Evolutionary conservation across 2,113 vertebrate species (phyloP).

Genomic region (Paramisgurnus dabryanus): DNA sequence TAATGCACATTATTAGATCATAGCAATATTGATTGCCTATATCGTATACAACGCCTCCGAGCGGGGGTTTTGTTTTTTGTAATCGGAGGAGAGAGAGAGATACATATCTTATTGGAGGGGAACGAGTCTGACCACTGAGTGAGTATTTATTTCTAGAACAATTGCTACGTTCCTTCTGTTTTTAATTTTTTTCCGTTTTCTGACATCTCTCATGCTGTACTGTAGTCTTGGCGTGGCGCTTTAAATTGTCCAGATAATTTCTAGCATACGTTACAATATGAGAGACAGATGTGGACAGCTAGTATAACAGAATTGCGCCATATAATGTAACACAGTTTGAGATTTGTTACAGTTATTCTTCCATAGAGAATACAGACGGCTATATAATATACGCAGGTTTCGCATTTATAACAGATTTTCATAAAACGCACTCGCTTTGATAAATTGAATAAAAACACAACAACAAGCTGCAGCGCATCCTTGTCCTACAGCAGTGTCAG

Average conservation of each 20-base stretch:
- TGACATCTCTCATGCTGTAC: slow-evolving; percentile 8
- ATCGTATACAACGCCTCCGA: slow-evolving; percentile 15
- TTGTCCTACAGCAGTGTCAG: neutral
- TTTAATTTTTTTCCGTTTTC: slow-evolving; percentile 27
- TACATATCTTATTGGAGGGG: slow-evolving; percentile 13
- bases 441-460: neutral
- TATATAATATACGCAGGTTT: neutral
- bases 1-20: slow-evolving; percentile 19
- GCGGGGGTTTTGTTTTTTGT: slow-evolving; percentile 17
- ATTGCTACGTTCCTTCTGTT: neutral
- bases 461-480: slow-evolving; percentile 22
- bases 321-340: neutral
- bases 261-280: neutral
- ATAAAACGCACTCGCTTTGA: neutral
- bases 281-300: neutral
- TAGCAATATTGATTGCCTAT: slow-evolving; percentile 30
- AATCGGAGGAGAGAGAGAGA: slow-evolving; percentile 6
- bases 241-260: neutral
- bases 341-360: neutral
- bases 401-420: neutral
- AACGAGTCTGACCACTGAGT: slow-evolving; percentile 15
- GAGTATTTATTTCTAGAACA: slow-evolving; percentile 27
- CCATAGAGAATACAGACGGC: neutral
- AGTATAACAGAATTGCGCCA: neutral
- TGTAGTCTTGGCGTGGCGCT: slow-evolving; percentile 9